Evolutionary conservation across 2,113 vertebrate species (phyloP).

Genomic region (Vulpes vulpes): DNA sequence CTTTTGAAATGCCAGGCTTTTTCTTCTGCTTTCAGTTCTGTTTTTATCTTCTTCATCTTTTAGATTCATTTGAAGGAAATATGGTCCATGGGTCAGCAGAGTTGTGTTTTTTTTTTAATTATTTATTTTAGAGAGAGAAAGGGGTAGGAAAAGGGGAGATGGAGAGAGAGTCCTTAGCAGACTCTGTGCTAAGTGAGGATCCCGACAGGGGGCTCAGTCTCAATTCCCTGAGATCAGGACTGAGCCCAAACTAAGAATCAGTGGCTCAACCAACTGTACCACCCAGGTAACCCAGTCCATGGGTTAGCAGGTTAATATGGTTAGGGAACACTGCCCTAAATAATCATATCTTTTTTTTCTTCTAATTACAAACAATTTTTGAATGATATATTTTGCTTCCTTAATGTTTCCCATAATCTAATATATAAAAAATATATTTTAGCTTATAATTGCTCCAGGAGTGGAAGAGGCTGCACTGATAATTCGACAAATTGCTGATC

Average conservation of each 20-base stretch:
- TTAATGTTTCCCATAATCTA: conserved; percentile 60
- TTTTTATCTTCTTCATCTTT: conserved; percentile 21
- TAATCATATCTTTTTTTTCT: conserved; percentile 47
- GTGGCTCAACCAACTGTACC: not conserved
- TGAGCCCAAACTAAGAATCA: not conserved
- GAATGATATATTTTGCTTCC: conserved; percentile 21
- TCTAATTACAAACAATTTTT: conserved; percentile 57
- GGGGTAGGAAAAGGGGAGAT: too few relatives aligned
- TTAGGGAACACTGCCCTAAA: not conserved
- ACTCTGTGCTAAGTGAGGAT: too few relatives aligned
- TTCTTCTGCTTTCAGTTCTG: conserved; percentile 21
- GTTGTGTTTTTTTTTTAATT: too few relatives aligned
- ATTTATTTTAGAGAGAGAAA: too few relatives aligned
- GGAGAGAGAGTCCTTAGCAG: too few relatives aligned
- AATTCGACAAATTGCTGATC: conserved; percentile 93
- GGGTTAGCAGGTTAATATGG: conserved; percentile 40
- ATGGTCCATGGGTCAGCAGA: too few relatives aligned
- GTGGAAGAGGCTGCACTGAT: conserved; percentile 89
- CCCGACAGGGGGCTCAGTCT: too few relatives aligned
- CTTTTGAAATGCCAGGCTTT: conserved; percentile 39
- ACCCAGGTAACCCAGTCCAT: not conserved
- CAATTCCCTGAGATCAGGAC: not conserved
- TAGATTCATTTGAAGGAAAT: not conserved
- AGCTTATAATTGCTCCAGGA: conserved; percentile 92
- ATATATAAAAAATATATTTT: conserved; percentile 68